These are phyloP conservation scores for Parasteatoda tepidariorum DNA, from an alignment of 1,140 invertebrate species.

Conservation along the genomic window DNA sequence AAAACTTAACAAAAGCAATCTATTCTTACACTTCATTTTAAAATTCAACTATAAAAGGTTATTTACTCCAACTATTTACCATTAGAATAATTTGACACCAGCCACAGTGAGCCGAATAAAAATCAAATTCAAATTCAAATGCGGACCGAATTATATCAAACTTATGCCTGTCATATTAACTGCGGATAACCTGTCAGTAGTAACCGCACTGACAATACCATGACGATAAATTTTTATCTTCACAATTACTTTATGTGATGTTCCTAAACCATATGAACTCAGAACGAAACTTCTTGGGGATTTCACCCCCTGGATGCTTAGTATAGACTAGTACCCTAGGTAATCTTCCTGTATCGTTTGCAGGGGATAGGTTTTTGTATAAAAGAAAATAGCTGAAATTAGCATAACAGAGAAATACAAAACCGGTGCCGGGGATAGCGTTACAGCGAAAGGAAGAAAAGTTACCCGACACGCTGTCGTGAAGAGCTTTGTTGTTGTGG, in stretches of 20 bases:
- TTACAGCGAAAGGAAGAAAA: neutral
- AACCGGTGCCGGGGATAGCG: neutral
- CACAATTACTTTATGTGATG: neutral
- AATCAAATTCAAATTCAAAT: too few species aligned
- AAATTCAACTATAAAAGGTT: too few species aligned
- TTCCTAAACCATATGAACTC: neutral
- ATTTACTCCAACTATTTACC: too few species aligned
- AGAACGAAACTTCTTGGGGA: neutral
- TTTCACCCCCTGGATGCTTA: neutral
- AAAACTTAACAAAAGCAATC: too few species aligned
- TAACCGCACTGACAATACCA: neutral
- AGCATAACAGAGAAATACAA: neutral
- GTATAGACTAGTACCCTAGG: neutral
- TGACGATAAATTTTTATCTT: neutral
- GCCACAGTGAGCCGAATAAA: too few species aligned
- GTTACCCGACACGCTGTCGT: too few species aligned
- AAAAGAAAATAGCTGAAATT: neutral
- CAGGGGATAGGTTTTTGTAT: too few species aligned
- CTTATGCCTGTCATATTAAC: neutral
- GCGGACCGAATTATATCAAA: too few species aligned
- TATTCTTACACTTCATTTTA: too few species aligned
- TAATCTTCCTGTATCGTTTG: neutral
- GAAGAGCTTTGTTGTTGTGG: neutral
- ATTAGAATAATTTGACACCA: neutral
- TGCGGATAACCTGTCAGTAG: neutral